Conservation (phyloP, 2,888 invertebrate genomes). For the Oligia fasciuncula region DNA sequence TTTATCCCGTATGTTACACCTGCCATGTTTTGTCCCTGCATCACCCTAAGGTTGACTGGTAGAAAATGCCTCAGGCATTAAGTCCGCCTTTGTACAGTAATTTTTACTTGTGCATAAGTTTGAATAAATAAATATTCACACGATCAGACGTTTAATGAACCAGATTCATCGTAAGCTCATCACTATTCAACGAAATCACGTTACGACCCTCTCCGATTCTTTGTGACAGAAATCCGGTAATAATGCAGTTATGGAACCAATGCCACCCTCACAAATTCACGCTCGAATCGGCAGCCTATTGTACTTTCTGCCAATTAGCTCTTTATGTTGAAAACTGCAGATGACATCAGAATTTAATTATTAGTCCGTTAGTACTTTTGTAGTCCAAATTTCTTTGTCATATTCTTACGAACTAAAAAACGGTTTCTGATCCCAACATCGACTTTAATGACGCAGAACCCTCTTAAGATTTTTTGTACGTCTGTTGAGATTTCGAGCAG, state of each 20-base stretch:
- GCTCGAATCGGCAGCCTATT: constrained; percentile 9
- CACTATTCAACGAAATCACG: constrained; percentile 8
- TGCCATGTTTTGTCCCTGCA: too few relatives aligned
- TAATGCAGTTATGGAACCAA: constrained; percentile 19
- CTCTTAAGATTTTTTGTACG: constrained; percentile 30
- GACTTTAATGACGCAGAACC: constrained; percentile 5
- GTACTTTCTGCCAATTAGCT: constrained; percentile 3
- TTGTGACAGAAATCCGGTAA: constrained; percentile 36
- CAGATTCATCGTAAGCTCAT: neutral
- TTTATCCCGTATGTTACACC: too few relatives aligned
- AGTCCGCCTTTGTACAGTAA: too few relatives aligned
- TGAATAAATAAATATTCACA: too few relatives aligned
- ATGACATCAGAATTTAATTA: neutral
- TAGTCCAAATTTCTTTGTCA: neutral
- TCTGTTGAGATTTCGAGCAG: neutral
- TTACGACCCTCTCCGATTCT: constrained; percentile 8
- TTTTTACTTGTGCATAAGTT: too few relatives aligned
- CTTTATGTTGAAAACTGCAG: constrained; percentile 4
- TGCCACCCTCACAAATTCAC: constrained; percentile 2
- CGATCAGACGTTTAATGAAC: neutral
- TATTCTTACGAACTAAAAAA: constrained; percentile 4
- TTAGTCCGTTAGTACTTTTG: neutral
- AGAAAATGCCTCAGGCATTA: too few relatives aligned
- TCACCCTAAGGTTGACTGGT: too few relatives aligned
- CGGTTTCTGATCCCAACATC: neutral